Conservation (phyloP, 2,113 vertebrate genomes). For the Pituophis catenifer region DNA sequence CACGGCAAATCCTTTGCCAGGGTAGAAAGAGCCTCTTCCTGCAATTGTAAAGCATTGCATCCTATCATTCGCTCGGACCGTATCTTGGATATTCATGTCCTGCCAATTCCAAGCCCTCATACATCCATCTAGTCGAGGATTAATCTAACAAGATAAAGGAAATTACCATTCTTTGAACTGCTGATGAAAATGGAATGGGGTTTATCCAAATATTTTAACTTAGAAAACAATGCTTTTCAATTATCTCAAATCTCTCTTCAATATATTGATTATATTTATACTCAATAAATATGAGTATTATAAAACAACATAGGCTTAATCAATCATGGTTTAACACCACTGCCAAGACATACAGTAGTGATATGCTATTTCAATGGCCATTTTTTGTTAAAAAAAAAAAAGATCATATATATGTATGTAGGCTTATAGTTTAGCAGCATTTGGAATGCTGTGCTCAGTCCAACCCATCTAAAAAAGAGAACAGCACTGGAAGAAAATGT, state of each 20-base stretch:
- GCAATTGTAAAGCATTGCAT: constrained; percentile 89
- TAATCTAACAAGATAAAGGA: constrained; percentile 76
- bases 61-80: constrained; percentile 79
- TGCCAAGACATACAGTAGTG: background rate
- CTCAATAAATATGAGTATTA: background rate
- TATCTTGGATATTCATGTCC: constrained; percentile 86
- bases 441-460: background rate
- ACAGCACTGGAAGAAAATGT: background rate
- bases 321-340: background rate
- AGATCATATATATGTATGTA: background rate
- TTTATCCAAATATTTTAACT: background rate
- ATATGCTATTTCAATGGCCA: rapidly evolving
- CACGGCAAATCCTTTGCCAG: constrained; percentile 83
- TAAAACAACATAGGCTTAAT: background rate
- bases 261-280: background rate
- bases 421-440: background rate
- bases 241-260: background rate
- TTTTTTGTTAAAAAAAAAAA: background rate
- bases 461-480: background rate
- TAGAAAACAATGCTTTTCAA: background rate
- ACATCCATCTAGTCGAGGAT: constrained; percentile 91
- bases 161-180: background rate
- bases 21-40: constrained; percentile 84
- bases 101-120: constrained; percentile 93
- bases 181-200: background rate